Percentiles rank a stretch among this genome's conserved stretches.
Evolutionary conservation across 2,113 vertebrate genomes (phyloP).

Genomic region (Heterotis niloticus): DNA sequence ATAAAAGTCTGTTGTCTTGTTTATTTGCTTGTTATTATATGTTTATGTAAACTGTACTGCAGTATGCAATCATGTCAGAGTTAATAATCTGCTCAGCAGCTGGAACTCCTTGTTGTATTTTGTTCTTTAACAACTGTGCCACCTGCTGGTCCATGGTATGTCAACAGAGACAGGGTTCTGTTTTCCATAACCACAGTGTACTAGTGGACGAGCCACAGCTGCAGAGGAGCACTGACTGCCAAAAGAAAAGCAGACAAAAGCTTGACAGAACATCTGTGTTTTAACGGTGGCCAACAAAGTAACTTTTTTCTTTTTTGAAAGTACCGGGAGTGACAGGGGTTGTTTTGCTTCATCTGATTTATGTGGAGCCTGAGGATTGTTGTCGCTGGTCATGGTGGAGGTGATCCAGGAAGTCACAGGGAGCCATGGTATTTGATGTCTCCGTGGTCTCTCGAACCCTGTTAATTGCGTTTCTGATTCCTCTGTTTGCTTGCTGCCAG

Average conservation of each 20-base stretch:
- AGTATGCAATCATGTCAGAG: too few species aligned
- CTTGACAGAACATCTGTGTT: conserved; percentile 42
- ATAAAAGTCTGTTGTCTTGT: too few species aligned
- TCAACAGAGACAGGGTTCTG: too few species aligned
- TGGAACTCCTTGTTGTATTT: too few species aligned
- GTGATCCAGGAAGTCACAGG: conserved; percentile 39
- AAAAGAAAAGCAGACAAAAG: not conserved
- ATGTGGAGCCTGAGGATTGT: conserved; percentile 39
- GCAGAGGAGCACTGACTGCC: conserved; percentile 19
- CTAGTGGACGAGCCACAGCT: not conserved
- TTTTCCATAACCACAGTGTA: too few species aligned
- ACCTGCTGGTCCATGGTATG: too few species aligned
- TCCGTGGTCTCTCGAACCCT: conserved; percentile 42
- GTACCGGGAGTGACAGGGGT: conserved; percentile 22
- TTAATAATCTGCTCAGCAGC: too few species aligned
- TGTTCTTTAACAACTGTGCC: too few species aligned
- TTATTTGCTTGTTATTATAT: too few species aligned
- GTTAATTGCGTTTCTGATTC: conserved; percentile 58
- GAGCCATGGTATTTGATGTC: conserved; percentile 54
- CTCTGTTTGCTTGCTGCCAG: conserved; percentile 24
- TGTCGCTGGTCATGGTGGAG: conserved; percentile 54
- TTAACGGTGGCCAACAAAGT: conserved; percentile 25
- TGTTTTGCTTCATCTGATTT: conserved; percentile 54
- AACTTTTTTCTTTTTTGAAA: not conserved
- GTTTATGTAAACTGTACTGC: too few species aligned